These are phyloP conservation scores for Hippocampus zosterae DNA, from an alignment of 2,113 vertebrate species.

Conservation along the genomic window DNA sequence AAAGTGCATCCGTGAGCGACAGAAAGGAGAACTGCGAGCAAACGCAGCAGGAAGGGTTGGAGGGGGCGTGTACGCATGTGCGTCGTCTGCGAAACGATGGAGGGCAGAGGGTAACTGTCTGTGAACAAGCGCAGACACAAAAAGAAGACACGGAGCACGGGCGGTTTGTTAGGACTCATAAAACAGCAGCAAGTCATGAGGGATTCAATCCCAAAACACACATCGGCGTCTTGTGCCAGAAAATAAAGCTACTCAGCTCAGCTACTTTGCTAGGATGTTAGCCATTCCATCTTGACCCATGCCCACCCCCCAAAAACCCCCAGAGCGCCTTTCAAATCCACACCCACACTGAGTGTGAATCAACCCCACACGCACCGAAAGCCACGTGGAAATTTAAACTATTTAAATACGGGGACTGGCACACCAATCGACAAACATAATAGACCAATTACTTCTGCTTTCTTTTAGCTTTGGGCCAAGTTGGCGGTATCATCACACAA, in stretches of 20 bases:
- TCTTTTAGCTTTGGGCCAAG: too few species aligned
- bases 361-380: too few species aligned
- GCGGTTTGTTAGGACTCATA: background rate
- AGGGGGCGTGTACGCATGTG: slow-evolving; percentile 20
- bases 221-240: background rate
- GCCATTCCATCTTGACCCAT: too few species aligned
- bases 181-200: background rate
- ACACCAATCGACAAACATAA: too few species aligned
- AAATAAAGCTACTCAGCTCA: background rate
- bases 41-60: slow-evolving; percentile 53
- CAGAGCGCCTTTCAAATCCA: too few species aligned
- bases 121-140: slow-evolving; percentile 8
- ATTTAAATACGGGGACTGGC: too few species aligned
- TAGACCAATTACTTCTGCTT: too few species aligned
- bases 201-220: background rate
- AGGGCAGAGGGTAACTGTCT: slow-evolving; percentile 51
- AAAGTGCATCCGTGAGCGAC: slow-evolving; percentile 45
- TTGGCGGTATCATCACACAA: too few species aligned
- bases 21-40: slow-evolving; percentile 67
- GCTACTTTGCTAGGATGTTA: too few species aligned
- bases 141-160: slow-evolving; percentile 1
- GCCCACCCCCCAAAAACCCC: too few species aligned
- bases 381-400: too few species aligned
- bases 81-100: slow-evolving; percentile 24
- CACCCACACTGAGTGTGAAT: too few species aligned